These are phyloP conservation scores for Larimichthys polyactis DNA, from an alignment of 2,113 vertebrate species.

Conservation along the genomic window DNA sequence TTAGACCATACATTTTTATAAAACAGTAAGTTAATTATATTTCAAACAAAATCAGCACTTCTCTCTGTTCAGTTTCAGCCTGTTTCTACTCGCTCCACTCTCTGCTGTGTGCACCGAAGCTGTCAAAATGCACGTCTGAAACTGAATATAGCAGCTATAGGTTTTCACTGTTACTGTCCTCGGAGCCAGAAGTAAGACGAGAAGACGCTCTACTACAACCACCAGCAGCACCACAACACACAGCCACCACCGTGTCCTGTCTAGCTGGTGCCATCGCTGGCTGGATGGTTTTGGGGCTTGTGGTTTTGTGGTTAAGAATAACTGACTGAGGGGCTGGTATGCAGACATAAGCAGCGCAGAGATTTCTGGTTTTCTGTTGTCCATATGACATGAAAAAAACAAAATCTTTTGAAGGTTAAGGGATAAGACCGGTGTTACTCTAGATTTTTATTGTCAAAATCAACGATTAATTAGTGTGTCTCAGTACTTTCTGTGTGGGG, in stretches of 20 bases:
- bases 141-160: slow-evolving; percentile 50
- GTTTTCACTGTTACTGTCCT: slow-evolving; percentile 45
- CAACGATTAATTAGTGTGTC: not conserved
- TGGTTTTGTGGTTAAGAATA: slow-evolving; percentile 20
- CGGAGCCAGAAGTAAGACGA: slow-evolving; percentile 58
- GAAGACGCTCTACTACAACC: slow-evolving; percentile 47
- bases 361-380: not conserved
- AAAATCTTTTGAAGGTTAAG: not conserved
- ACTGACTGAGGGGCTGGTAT: not conserved
- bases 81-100: slow-evolving; percentile 4
- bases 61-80: not conserved
- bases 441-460: not conserved
- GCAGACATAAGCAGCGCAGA: not conserved
- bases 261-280: not conserved
- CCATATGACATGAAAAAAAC: slow-evolving; percentile 3
- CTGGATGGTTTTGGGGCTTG: not conserved
- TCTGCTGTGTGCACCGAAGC: not conserved
- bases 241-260: not conserved
- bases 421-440: not conserved
- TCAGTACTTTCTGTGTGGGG: not conserved
- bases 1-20: not conserved
- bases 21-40: not conserved
- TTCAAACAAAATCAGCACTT: slow-evolving; percentile 1
- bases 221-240: slow-evolving; percentile 25
- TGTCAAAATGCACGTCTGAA: slow-evolving; percentile 34